Percentiles rank a stretch among this genome's conserved stretches.
Evolutionary conservation across 2,888 invertebrate species (phyloP).

Genomic region (Clistopyga incitator): DNA sequence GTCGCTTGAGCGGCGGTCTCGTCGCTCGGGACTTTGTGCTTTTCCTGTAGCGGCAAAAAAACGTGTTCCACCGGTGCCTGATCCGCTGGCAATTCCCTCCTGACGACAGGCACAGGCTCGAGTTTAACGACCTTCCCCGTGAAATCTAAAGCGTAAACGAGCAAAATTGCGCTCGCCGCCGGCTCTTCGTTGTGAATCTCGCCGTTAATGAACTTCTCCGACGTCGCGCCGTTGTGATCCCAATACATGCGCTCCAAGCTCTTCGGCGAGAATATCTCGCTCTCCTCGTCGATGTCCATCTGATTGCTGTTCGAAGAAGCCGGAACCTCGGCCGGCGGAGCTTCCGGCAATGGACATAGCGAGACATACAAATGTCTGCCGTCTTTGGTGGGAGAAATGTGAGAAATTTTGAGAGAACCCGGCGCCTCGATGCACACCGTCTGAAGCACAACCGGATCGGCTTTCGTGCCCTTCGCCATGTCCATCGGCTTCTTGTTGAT

Average conservation of each 20-base stretch:
- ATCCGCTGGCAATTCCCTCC: constrained; percentile 87
- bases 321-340: constrained; percentile 76
- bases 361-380: constrained; percentile 80
- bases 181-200: constrained; percentile 82
- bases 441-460: constrained; percentile 81
- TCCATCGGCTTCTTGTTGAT: constrained; percentile 78
- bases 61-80: constrained; percentile 90
- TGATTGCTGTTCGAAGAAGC: constrained; percentile 79
- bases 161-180: constrained; percentile 83
- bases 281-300: constrained; percentile 83
- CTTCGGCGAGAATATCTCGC: constrained; percentile 79
- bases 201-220: constrained; percentile 86
- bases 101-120: constrained; percentile 87
- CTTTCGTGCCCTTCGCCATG: constrained; percentile 75
- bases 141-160: constrained; percentile 87
- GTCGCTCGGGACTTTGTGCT: constrained; percentile 67
- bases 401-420: constrained; percentile 77
- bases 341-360: constrained; percentile 69
- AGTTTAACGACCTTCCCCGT: constrained; percentile 85
- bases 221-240: constrained; percentile 86
- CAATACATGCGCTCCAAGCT: constrained; percentile 85
- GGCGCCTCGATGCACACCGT: constrained; percentile 80
- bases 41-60: constrained; percentile 86
- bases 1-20: constrained; percentile 56
- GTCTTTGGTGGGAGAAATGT: constrained; percentile 78